phyloP scores from a whole-genome alignment of 2,113 vertebrate genomes.

The Sminthopsis crassicaudata region DNA sequence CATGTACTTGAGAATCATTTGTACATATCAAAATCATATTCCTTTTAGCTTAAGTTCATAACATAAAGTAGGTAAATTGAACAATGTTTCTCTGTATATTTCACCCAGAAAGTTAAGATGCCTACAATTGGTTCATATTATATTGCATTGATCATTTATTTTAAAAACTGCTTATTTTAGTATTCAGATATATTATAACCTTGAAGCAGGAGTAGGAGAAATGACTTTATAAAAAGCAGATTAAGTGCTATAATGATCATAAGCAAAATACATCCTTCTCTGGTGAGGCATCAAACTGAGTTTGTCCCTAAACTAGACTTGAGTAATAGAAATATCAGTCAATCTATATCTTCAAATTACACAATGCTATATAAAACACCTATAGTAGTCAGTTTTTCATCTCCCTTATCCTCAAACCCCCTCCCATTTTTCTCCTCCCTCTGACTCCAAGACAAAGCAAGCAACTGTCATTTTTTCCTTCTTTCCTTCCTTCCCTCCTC shows the following conservation, averaged over 20 bases:
- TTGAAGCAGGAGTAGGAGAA: neutral
- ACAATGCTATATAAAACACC: neutral
- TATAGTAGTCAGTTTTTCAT: neutral
- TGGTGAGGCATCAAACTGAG: slow-evolving; percentile 23
- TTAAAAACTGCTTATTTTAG: neutral
- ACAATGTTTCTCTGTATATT: neutral
- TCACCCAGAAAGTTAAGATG: neutral
- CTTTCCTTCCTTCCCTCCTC: neutral
- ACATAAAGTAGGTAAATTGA: neutral
- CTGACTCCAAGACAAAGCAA: neutral
- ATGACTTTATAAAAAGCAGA: slow-evolving; percentile 40
- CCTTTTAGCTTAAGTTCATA: neutral
- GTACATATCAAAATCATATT: neutral
- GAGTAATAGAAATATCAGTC: neutral
- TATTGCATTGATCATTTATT: neutral
- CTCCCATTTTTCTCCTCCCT: neutral
- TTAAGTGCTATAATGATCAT: slow-evolving; percentile 41
- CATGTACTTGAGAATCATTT: neutral
- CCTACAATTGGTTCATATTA: neutral
- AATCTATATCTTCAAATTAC: neutral
- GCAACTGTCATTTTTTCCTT: neutral
- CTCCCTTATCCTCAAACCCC: neutral
- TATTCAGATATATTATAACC: neutral
- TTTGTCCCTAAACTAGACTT: neutral
- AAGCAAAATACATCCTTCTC: neutral